A percentile compares a stretch with the other conserved stretches of the same genome.
These are phyloP conservation scores for Diorhabda elongata DNA, from an alignment of 1,140 invertebrate genomes.

Conservation along the genomic window DNA sequence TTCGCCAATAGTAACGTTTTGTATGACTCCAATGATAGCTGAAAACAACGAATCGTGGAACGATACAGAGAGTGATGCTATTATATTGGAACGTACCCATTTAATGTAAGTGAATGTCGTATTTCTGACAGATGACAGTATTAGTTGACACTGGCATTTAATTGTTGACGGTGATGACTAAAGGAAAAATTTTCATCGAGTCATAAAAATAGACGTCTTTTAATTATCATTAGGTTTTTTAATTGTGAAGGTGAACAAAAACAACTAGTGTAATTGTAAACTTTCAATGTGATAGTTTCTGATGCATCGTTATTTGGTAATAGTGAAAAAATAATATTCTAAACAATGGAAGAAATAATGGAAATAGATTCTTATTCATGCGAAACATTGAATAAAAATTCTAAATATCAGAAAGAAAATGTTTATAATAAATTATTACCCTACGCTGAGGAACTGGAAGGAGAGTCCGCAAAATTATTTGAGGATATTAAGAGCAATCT, in stretches of 20 bases:
- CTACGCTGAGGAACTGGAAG: constrained; percentile 61
- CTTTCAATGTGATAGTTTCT: neutral
- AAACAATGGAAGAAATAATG: constrained; percentile 5
- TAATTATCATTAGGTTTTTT: neutral
- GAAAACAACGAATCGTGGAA: too few species aligned
- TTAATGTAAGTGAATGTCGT: too few species aligned
- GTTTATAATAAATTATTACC: constrained; percentile 64
- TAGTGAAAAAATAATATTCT: neutral
- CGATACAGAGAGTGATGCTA: too few species aligned
- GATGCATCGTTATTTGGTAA: neutral
- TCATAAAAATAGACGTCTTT: constrained; percentile 6
- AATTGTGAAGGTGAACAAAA: constrained; percentile 1
- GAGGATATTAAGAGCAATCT: constrained; percentile 66
- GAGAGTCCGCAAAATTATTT: constrained; percentile 58
- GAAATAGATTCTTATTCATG: neutral
- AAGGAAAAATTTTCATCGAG: neutral
- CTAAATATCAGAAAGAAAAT: constrained; percentile 56
- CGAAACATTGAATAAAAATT: neutral
- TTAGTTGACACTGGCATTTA: neutral
- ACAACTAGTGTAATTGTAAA: neutral
- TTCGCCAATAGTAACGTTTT: too few species aligned
- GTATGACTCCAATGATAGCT: too few species aligned
- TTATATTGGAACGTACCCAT: too few species aligned
- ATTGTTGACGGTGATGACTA: constrained; percentile 6
- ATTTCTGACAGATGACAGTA: too few species aligned